Base-by-base conservation (phyloP, 2,797 vertebrate species). In the Ibycter americanus region DNA sequence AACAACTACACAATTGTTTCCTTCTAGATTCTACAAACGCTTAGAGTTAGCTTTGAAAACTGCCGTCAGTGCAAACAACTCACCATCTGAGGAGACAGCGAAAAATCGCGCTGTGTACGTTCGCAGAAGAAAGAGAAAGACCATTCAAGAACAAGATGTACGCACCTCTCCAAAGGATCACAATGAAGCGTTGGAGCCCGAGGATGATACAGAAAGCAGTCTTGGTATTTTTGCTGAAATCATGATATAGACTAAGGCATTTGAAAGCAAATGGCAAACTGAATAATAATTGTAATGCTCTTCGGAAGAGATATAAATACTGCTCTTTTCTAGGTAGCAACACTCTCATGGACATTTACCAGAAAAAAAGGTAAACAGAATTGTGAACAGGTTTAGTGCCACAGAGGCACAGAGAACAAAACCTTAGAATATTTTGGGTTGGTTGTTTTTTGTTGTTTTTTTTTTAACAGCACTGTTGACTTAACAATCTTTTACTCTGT, bases 21-120 rank as follows among this genome's bases (percentile, higher is more conserved):
- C 93, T 93, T 67, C 51, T 72, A 99, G 99, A 61, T 99, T 99
- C 96, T 98, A 97, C 32, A 93, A 51, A 32, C 84, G 96, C 81
- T 94, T 99, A 36, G 98, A 97, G 36, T 55, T 81, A 66, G 98
- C 98, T 66, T 72, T 99, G 93, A 87, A 96, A 70, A 86, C 89
- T 46, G 83, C 86, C 11, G n/a, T 76, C 23, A 22, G 66, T 14
- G 73, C 77, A 51, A 73, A 42, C 18, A 56, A 11, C 40, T 65
- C 26, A 4, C 46, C 82, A 36, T 19, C 47, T 4, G 21, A 94
- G 87, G 92, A 89, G 82, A 32, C 5, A 0, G 71, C 51, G 42
- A 32, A 77, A 86, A 61, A 22, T 22, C 89, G 16, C 32, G 5
- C 87, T 1, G 51, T 93, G 36, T 98, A 98, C 46, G 15, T 83